phyloP scores from a whole-genome alignment of 1,140 invertebrate species.

The Tetramorium simillimum region DNA sequence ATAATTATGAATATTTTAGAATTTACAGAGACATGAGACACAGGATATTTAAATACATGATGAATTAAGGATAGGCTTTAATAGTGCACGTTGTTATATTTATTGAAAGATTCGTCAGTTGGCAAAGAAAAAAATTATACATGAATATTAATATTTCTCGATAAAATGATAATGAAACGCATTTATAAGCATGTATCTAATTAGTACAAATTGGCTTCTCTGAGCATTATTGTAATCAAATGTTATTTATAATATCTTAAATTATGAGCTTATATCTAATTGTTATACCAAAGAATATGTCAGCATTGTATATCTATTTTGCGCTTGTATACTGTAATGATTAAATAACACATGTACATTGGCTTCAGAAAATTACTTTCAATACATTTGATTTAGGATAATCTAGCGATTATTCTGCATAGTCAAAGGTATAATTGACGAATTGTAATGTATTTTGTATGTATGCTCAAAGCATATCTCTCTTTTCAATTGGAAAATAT shows the following conservation, averaged over 20 bases:
- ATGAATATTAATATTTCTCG: constrained; percentile 45
- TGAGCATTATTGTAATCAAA: constrained; percentile 42
- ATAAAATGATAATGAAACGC: background rate
- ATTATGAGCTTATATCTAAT: constrained; percentile 31
- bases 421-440: constrained; percentile 20
- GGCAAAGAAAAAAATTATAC: constrained; percentile 21
- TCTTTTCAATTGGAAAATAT: constrained; percentile 65
- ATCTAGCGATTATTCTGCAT: constrained; percentile 44
- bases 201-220: constrained; percentile 59
- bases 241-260: constrained; percentile 36
- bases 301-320: constrained; percentile 31
- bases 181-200: constrained; percentile 44
- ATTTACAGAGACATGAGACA: constrained; percentile 14
- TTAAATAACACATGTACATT: constrained; percentile 57
- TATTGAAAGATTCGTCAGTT: constrained; percentile 8
- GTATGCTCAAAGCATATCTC: constrained; percentile 46
- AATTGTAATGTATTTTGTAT: constrained; percentile 42
- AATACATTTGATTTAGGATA: constrained; percentile 37
- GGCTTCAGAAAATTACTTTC: constrained; percentile 35
- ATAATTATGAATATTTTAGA: constrained; percentile 23
- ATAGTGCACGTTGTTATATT: constrained; percentile 56
- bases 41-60: constrained; percentile 5
- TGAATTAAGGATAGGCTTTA: constrained; percentile 32
- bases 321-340: constrained; percentile 48
- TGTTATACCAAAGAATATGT: constrained; percentile 46